Percentiles rank a stretch among this genome's conserved stretches.
These are phyloP conservation scores for Champsocephalus esox DNA, from an alignment of 2,797 vertebrate genomes.

Conservation along the genomic window DNA sequence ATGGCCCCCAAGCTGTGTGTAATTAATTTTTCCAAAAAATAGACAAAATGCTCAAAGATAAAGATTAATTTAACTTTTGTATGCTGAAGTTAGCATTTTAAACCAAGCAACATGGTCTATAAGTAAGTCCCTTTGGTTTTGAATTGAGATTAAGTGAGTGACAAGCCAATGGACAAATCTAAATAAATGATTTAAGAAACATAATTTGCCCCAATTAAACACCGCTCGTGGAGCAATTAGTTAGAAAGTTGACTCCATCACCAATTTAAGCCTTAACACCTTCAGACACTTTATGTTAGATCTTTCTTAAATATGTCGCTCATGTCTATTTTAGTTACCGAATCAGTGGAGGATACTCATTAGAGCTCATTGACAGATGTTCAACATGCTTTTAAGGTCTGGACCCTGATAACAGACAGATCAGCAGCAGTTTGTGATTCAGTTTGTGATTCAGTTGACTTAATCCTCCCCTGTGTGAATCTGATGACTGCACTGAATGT, in stretches of 20 bases:
- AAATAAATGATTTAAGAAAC: no score
- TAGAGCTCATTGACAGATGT: background rate
- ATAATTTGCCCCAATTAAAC: no score
- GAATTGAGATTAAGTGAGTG: background rate
- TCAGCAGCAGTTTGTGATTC: conserved; percentile 13
- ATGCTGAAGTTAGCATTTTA: no score
- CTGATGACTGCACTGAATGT: conserved; percentile 9
- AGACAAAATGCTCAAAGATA: no score
- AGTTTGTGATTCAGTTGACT: conserved; percentile 8
- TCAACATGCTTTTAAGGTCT: background rate
- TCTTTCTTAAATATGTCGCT: background rate
- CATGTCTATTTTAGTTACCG: background rate
- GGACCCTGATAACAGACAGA: background rate
- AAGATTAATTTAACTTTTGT: no score
- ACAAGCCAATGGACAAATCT: background rate
- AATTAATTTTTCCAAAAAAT: no score
- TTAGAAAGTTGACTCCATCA: background rate
- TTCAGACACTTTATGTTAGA: background rate
- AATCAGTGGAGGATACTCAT: background rate
- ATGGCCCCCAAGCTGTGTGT: no score
- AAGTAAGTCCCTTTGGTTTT: no score
- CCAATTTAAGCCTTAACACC: background rate
- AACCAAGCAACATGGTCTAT: no score
- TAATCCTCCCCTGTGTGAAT: conserved; percentile 13
- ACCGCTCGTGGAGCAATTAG: background rate